Base-by-base conservation (phyloP, 2,113 vertebrate species). In the Myiozetetes cayanensis region DNA sequence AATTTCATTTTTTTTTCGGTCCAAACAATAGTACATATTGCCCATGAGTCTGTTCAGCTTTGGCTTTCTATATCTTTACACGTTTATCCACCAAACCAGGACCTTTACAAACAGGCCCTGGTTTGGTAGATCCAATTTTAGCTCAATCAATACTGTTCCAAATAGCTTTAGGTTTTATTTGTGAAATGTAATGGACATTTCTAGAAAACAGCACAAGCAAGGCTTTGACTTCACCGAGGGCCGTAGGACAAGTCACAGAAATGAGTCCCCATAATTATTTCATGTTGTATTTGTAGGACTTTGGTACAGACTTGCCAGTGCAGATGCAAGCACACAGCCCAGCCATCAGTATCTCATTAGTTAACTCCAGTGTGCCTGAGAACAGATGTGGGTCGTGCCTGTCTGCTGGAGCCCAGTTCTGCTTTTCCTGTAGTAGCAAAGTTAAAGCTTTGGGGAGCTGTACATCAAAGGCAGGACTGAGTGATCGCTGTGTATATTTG, bases 401-500 rank as follows among this genome's bases (percentile, higher is more conserved):
- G 12, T 8, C 75, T 73, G 80, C 43, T 46, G 76, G 76, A 73
- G 47, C 72, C 67, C 76, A n/a, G 3, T 72, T 74, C 90, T 90
- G 93, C 82, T 53, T 28, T 94, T 94, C 91, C 93, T 94, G 85
- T 37, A 31, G 47, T 2, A 79, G 63, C 82, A 71, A 11, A 80
- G 43, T 61, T 11, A 68, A 70, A 85, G 93, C 93, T 96, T 76
- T 83, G 66, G 94, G 73, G 82, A 95, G 72, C 1, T 83, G 39
- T 2, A 92, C 89, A 95, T 96, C 96, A 97, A 96, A 96, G 93
- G 90, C 87, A 52, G 90, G 78, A 31, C 39, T 12, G 49, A 67
- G 63, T 1, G 14, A 78, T 74, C 52, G 28, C 52, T 47, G 63
- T 44, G 82, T 85, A 2, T 85, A 52, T 91, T 91, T 85, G 53